Evolutionary conservation across 2,113 vertebrate species (phyloP), one percentile per base, ranked within the genome.

Genomic region (Corythoichthys haematopterus): DNA sequence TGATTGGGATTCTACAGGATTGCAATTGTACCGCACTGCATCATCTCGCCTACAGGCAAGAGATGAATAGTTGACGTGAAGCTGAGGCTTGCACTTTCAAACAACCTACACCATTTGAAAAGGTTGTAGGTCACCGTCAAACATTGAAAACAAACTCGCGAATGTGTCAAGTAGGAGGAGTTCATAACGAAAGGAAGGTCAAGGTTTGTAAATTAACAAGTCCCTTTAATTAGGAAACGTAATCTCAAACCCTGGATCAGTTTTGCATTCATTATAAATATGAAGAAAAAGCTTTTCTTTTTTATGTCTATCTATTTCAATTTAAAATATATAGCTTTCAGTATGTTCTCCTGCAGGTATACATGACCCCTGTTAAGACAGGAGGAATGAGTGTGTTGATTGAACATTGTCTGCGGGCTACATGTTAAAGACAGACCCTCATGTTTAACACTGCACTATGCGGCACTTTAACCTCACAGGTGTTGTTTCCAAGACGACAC

Each of bases 381-480:
- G 62, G 63, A 74, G 64, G 65, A 77, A 79, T 68, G 76, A 73
- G 69, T 55, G 13, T 40, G 61, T 52, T 78, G 70, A 69, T 74
- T 69, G 73, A 76, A 61, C 3, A 16, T 16, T 68, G 74, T 78
- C 79, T 68, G 80, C 68, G 65, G 81, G 81, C 71, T 81, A 55
- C 72, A 55, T 78, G 75, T 69, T 78, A 79, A 66, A 64, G 53
- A 72, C 70, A 82, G 72, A 87, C 78, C 79, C 72, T 81, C 74
- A 69, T 77, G 82, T 85, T 84, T 55, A 70, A 74, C 72, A 64
- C 52, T 86, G 77, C 84, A 88, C 74, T 80, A 67, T 79, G 67
- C 45, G 20, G 16, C 63, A 65, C 66, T 80, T 69, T 71, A 74
- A 84, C 81, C 78, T 81, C 75, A 72, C n/a, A n/a, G 69, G 57